Evolutionary conservation across 1,140 invertebrate genomes (phyloP), one percentile per base, ranked within the genome.

Genomic region (Zaprionus inermis): DNA sequence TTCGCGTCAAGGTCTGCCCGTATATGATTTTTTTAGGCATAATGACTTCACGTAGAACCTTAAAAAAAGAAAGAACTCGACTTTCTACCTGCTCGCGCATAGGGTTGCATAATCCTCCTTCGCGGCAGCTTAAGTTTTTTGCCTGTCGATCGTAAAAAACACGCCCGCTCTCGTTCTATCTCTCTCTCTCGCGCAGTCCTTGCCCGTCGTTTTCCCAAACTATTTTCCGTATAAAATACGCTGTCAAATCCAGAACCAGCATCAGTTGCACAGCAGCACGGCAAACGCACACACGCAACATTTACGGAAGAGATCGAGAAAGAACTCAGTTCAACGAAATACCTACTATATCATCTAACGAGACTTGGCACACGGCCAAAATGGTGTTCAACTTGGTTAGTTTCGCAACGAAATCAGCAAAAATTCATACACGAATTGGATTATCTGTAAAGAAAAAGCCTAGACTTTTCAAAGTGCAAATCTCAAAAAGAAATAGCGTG

Each of bases 371-470:
- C 30, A 58, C 44, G 60, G 67, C 60, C 79, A 89, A 78, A 36
- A 89, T 89, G 84, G 84, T 89, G 65, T 89, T 89, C 75, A 89
- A 89, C 64, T 78, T 89, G 84, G 84, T 89, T 86, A 86, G 83
- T 86, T 46, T 54, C 18, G 2, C 36, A 18, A 49, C 30, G 30
- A n/a, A n/a, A n/a, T n/a, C 14, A 32, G 2, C 11, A 18, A 64
- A 54, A 30, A 22, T 20, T 24, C 22, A 51, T 30, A 32, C 30
- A 52, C 30, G 30, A 69, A 60, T 66, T 84, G 61, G 61, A 64
- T 64, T 54, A 64, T 49, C 46, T 24, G 20, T 38, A 36, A 56
- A 12, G 5, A 34, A 34, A 2, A 20, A 18, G 32, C 5, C 16
- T 61, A 65, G 68, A 76, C 46, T 12, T 36, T 3, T 24, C 7